Percentiles rank a stretch among this genome's conserved stretches.
Evolutionary conservation across 2,113 vertebrate species (phyloP).

Genomic region (Natator depressus): DNA sequence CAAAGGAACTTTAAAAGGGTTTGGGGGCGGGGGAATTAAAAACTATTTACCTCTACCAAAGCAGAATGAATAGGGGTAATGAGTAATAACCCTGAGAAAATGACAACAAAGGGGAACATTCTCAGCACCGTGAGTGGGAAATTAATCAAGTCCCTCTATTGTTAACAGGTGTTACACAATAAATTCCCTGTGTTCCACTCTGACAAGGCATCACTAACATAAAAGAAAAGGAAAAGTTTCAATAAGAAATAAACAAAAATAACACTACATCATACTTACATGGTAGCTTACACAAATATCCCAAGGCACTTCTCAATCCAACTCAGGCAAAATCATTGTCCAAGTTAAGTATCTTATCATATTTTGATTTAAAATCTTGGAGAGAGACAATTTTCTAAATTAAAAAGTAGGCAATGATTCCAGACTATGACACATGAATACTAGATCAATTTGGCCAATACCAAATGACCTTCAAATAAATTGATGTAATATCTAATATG

Average conservation of each 20-base stretch:
- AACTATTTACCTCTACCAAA: conserved; percentile 75
- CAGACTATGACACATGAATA: background rate
- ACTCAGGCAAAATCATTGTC: background rate
- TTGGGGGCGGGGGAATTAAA: conserved; percentile 68
- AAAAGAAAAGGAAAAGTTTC: conserved; percentile 16
- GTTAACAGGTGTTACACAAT: conserved; percentile 71
- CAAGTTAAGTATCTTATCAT: accelerated
- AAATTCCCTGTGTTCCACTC: conserved; percentile 61
- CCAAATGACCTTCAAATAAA: background rate
- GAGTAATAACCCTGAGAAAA: conserved; percentile 75
- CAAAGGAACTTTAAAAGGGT: conserved; percentile 70
- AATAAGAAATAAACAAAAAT: conserved; percentile 42
- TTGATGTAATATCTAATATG: background rate
- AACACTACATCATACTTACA: conserved; percentile 2
- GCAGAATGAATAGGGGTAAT: conserved; percentile 74
- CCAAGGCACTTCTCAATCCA: background rate
- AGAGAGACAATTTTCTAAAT: background rate
- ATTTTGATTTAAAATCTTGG: background rate
- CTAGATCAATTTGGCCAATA: background rate
- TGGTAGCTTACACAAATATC: background rate
- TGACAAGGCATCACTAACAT: conserved; percentile 53
- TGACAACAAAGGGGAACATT: conserved; percentile 68
- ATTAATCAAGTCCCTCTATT: conserved; percentile 71
- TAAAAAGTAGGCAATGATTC: background rate
- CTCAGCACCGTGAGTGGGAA: conserved; percentile 63